Conservation (phyloP, 2,888 invertebrate species). For the Dromius quadrimaculatus region DNA sequence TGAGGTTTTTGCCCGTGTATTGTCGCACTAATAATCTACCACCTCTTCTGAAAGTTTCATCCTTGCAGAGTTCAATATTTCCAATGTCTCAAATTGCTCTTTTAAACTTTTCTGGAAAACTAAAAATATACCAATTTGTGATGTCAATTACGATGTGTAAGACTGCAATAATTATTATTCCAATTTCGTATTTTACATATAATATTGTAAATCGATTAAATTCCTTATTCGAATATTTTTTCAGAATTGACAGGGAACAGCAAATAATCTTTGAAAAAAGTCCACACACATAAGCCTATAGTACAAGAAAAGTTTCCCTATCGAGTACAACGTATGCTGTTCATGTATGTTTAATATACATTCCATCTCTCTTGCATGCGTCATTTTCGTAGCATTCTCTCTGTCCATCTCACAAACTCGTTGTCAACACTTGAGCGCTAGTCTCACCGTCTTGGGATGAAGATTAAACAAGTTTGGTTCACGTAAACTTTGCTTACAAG, state of each 20-base stretch:
- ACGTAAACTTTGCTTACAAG: slow-evolving; percentile 47
- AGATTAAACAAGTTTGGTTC: slow-evolving; percentile 48
- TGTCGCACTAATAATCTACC: no score
- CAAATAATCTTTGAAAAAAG: slow-evolving; percentile 12
- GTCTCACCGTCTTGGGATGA: slow-evolving; percentile 27
- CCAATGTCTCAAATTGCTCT: no score
- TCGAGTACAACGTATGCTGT: slow-evolving; percentile 34
- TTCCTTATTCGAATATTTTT: no score
- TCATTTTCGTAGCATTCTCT: not conserved
- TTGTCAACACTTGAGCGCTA: slow-evolving; percentile 31
- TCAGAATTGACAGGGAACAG: slow-evolving; percentile 17
- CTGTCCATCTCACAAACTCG: slow-evolving; percentile 21
- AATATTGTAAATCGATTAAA: no score
- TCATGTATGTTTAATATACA: slow-evolving; percentile 32
- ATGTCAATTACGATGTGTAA: no score
- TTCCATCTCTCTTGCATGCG: not conserved
- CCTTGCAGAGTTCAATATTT: no score
- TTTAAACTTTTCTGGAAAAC: no score
- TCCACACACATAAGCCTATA: slow-evolving; percentile 20
- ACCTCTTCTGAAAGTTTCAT: no score
- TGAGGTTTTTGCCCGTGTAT: no score
- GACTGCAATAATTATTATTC: no score
- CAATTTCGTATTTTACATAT: no score
- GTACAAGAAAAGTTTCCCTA: slow-evolving; percentile 28
- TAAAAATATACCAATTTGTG: no score